Base-by-base conservation (phyloP, 2,797 vertebrate genomes). In the Cuculus canorus region DNA sequence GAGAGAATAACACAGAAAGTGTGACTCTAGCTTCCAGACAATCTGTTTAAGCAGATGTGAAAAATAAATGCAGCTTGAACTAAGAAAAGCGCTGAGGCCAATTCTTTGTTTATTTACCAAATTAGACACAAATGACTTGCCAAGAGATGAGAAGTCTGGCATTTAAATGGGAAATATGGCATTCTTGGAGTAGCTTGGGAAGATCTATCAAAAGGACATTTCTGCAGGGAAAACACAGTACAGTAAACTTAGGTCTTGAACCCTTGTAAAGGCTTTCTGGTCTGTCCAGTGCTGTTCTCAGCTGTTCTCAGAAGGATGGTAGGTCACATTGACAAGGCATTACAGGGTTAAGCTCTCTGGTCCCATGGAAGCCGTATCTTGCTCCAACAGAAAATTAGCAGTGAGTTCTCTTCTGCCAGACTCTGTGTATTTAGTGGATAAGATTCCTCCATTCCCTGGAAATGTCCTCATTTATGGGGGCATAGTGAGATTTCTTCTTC, bases 41-140 rank as follows among this genome's bases (percentile, higher is more conserved):
- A 70, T 91, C 86, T 91, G 59, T 91, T 91, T 79, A 61, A 91
- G 87, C 95, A 96, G 84, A 92, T 93, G 92, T 72, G 76, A 93
- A 82, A 94, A 90, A 61, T 56, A 93, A 93, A 83, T 65, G 53
- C 47, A 92, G 87, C 87, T 75, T 86, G 63, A 81, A 61, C 18
- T 65, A n/a, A 72, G n/a, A 94, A 56, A 78, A 76, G 16, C 32
- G 60, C 65, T 33, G 78, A 86, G 68, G 69, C 80, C 70, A 88
- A 68, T 69, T 86, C 48, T 81, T 82, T 91, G 87, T 91, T 95
- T 83, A 75, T 93, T 95, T 94, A 92, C 73, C 37, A 69, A 92
- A 89, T 91, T 75, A 86, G 59, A 69, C 56, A 76, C 57, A 48
- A 90, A 56, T 30, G 52, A 60, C 66, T 88, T 90, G 95, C 88